A percentile compares a stretch with the other conserved stretches of the same genome.
Evolutionary conservation across 2,888 invertebrate species (phyloP).

Genomic region (Andrena haemorrhoa): DNA sequence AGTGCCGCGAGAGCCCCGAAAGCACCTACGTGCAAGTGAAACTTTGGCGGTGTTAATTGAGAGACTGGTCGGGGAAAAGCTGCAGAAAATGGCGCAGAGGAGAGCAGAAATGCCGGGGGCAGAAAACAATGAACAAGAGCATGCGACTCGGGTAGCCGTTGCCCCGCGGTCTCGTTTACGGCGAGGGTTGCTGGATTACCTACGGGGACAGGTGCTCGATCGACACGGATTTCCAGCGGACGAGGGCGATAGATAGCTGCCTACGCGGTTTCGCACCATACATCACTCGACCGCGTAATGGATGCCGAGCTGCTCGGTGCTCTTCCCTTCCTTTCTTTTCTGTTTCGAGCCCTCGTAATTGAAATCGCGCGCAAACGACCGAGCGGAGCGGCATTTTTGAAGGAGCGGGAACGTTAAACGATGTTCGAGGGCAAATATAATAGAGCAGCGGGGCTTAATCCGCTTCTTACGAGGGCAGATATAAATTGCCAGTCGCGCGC

Average conservation of each 20-base stretch:
- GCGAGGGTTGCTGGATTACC: constrained; percentile 49
- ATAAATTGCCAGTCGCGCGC: constrained; percentile 33
- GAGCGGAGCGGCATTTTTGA: neutral
- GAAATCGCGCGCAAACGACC: constrained; percentile 44
- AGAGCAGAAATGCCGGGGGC: neutral
- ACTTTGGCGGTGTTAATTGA: too few species aligned
- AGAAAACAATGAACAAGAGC: constrained; percentile 43
- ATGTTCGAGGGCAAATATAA: constrained; percentile 25
- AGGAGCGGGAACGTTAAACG: constrained; percentile 18
- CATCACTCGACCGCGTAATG: constrained; percentile 65
- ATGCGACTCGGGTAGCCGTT: constrained; percentile 35
- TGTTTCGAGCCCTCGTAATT: constrained; percentile 25
- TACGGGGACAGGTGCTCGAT: constrained; percentile 67
- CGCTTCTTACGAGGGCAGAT: constrained; percentile 24
- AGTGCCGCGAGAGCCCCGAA: neutral
- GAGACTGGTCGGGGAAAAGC: too few species aligned
- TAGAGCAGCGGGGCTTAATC: constrained; percentile 36
- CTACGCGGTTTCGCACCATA: constrained; percentile 66
- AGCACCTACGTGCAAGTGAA: too few species aligned
- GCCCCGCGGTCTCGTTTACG: constrained; percentile 59
- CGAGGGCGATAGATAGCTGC: constrained; percentile 62
- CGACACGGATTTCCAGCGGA: constrained; percentile 55
- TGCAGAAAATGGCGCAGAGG: neutral
- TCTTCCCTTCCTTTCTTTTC: constrained; percentile 33
- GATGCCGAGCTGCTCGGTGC: constrained; percentile 20